phyloP scores from a whole-genome alignment of 1,140 invertebrate genomes.

The Sitobion miscanthi region DNA sequence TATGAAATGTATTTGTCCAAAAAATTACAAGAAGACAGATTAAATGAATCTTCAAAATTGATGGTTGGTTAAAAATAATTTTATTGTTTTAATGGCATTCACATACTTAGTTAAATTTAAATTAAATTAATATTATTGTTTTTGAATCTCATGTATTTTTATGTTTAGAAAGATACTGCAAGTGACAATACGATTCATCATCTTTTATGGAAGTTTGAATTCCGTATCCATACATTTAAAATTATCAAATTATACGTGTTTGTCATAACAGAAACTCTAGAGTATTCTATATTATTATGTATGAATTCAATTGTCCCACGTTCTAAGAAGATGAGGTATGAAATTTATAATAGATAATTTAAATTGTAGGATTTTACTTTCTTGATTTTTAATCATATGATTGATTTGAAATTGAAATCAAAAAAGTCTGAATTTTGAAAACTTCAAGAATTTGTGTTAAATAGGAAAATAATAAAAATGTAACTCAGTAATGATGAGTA shows the following conservation, averaged over 20 bases:
- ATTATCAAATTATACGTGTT: conserved; percentile 27
- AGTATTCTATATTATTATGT: conserved; percentile 34
- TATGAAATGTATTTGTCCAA: background rate
- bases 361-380: background rate
- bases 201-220: conserved; percentile 42
- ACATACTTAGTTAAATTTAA: background rate
- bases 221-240: conserved; percentile 7
- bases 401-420: too few species aligned
- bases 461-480: too few species aligned
- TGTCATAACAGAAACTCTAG: background rate
- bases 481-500: too few species aligned
- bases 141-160: background rate
- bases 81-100: background rate
- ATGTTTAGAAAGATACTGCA: background rate
- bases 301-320: background rate
- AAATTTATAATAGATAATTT: background rate
- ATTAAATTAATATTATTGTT: conserved; percentile 17
- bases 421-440: too few species aligned
- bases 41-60: background rate
- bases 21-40: background rate
- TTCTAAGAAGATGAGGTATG: background rate
- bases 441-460: too few species aligned
- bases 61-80: conserved; percentile 17
- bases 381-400: too few species aligned
- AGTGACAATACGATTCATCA: conserved; percentile 11